Percentiles rank a stretch among this genome's conserved stretches.
Conservation (phyloP, 1,140 invertebrate species). For the Lethrus apterus region DNA sequence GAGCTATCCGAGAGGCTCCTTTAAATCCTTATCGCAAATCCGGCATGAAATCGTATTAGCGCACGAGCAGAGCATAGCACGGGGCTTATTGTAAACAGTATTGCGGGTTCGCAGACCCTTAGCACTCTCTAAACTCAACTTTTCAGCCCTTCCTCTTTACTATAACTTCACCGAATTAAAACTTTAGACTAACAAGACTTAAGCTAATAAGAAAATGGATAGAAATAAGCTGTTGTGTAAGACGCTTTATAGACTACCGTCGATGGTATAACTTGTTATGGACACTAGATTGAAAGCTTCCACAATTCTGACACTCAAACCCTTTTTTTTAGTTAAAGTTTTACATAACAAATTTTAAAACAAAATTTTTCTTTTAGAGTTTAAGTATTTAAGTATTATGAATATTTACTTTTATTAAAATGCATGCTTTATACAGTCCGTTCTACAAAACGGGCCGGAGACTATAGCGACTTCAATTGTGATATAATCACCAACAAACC, state of each 20-base stretch:
- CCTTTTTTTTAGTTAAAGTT: too few relatives aligned
- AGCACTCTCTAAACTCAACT: constrained; percentile 43
- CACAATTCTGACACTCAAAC: too few relatives aligned
- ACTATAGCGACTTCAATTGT: too few relatives aligned
- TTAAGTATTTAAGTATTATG: too few relatives aligned
- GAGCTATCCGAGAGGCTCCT: not conserved
- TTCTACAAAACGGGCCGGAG: too few relatives aligned
- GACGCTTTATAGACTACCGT: constrained; percentile 39
- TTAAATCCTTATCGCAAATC: constrained; percentile 46
- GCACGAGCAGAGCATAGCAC: constrained; percentile 33
- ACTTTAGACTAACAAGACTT: constrained; percentile 49
- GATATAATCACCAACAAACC: too few relatives aligned
- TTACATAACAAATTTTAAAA: too few relatives aligned
- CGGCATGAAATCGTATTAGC: constrained; percentile 48
- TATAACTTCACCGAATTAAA: constrained; percentile 48
- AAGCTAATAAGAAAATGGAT: constrained; percentile 44
- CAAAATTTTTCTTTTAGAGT: too few relatives aligned
- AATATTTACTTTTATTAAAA: too few relatives aligned
- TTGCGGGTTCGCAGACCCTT: constrained; percentile 41
- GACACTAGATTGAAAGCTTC: not conserved
- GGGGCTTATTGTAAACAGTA: constrained; percentile 41
- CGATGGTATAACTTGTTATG: constrained; percentile 2
- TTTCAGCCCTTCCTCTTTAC: constrained; percentile 46
- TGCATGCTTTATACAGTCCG: too few relatives aligned
- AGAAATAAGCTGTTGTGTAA: constrained; percentile 44